A percentile compares a stretch with the other conserved stretches of the same genome.
phyloP scores from a whole-genome alignment of 1,140 invertebrate genomes.

The Drosophila parabipectinata region DNA sequence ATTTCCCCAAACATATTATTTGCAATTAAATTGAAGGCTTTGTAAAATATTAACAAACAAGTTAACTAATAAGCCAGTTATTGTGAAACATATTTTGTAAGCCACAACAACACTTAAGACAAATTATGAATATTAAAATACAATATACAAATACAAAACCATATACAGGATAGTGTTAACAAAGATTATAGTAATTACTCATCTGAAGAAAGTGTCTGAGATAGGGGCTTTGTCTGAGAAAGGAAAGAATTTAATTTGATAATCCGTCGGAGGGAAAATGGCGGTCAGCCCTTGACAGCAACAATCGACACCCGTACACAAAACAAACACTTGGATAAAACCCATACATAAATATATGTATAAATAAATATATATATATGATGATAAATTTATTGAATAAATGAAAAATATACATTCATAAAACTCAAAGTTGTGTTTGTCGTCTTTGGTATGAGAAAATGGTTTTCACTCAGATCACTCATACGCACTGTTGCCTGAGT shows the following conservation, averaged over 20 bases:
- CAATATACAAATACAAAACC: constrained; percentile 42
- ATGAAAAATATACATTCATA: constrained; percentile 65
- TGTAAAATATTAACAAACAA: constrained; percentile 52
- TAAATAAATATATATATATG: constrained; percentile 60
- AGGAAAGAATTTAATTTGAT: constrained; percentile 10
- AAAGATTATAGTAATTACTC: constrained; percentile 24
- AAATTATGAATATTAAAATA: constrained; percentile 48
- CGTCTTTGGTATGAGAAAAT: neutral
- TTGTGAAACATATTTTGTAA: constrained; percentile 60
- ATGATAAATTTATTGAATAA: constrained; percentile 66
- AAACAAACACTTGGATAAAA: constrained; percentile 14
- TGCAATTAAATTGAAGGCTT: constrained; percentile 75
- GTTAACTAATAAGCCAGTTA: constrained; percentile 57
- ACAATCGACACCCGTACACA: constrained; percentile 25
- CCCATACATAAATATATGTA: constrained; percentile 50
- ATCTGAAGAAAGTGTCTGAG: constrained; percentile 14
- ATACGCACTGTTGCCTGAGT: neutral
- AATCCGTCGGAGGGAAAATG: constrained; percentile 4
- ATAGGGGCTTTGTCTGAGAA: neutral
- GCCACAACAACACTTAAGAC: constrained; percentile 44
- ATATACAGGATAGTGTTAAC: constrained; percentile 43
- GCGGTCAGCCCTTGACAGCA: constrained; percentile 30
- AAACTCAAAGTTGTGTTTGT: neutral
- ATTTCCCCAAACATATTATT: constrained; percentile 49
- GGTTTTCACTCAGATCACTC: neutral